Base-by-base conservation (phyloP, 2,113 vertebrate species). In the Pyrgilauda ruficollis region DNA sequence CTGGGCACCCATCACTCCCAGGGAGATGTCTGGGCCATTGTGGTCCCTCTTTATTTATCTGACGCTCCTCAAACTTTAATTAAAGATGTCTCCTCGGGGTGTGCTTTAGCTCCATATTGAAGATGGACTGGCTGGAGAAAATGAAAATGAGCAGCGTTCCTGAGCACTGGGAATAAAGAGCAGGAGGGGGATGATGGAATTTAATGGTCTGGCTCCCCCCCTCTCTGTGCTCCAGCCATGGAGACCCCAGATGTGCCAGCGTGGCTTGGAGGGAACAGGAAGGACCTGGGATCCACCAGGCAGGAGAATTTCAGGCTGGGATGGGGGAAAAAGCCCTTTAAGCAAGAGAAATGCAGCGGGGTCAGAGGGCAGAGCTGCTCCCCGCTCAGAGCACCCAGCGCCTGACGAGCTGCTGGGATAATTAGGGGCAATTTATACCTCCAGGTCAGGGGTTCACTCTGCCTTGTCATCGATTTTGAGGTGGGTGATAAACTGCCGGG, bases 341-440 rank as follows among this genome's bases (percentile, higher is more conserved):
- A 93, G 35, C 66, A 82, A 93, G 90, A 94, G 95, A 94, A 96
- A 96, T 93, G 95, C 72, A 9, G 73, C 1, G 1, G 44, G 94
- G 94, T 92, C 84, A 95, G 74, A 94, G 96, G 96, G 93, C 91
- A 97, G 74, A 66, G 28, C 73, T 74, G 82, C 84, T 88, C 62
- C 93, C 80, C 31, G 69, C 78, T 79, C 47, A 0, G 55, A 93
- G 87, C 93, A 91, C 90, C 91, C 80, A 82, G 94, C 2, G 14
- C 78, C 53, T 88, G 88, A 94, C 24, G 70, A 94, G 88, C 62
- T 6, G 13, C 85, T 41, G 91, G 62, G 96, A 92, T 96, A 96
- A 96, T 97, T 96, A 95, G 94, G 89, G 91, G 82, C 90, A 93
- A 97, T 97, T 97, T 97, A 97, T 96, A 94, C 90, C 96, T 91